Conservation (phyloP, 2,113 vertebrate genomes). For the Indicator indicator region DNA sequence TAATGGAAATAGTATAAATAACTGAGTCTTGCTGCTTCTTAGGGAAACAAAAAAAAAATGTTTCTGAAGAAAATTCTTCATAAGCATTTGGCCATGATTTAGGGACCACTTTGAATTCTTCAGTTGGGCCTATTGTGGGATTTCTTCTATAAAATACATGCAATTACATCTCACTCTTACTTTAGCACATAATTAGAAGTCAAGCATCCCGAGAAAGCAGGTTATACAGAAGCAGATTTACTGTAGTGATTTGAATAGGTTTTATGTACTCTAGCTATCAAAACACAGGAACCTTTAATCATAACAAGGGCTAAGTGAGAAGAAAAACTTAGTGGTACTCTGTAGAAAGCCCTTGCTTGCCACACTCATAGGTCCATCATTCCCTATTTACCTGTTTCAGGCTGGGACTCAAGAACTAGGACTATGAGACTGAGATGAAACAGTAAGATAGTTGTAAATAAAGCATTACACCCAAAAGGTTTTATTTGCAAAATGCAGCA, state of each 20-base stretch:
- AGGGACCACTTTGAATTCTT: background rate
- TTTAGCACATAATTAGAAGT: slow-evolving; percentile 46
- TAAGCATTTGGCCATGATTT: background rate
- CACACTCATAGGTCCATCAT: background rate
- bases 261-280: slow-evolving; percentile 27
- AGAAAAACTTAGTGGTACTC: slow-evolving; percentile 24
- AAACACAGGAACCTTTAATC: slow-evolving; percentile 37
- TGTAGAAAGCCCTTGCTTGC: background rate
- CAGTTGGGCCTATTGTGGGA: background rate
- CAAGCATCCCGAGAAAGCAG: slow-evolving; percentile 3
- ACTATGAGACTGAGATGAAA: background rate
- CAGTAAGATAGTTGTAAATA: background rate
- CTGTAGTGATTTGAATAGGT: slow-evolving; percentile 14
- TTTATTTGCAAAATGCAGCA: slow-evolving; percentile 10
- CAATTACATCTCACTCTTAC: slow-evolving; percentile 25
- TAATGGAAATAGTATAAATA: background rate
- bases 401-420: background rate
- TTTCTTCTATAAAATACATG: slow-evolving; percentile 23
- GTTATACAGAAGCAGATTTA: slow-evolving; percentile 6
- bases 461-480: background rate
- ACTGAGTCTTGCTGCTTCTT: background rate
- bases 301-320: slow-evolving; percentile 8
- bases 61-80: background rate
- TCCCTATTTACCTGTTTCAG: background rate
- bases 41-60: background rate